These are phyloP conservation scores for Brachyptera risi DNA, from an alignment of 2,888 invertebrate species.

Conservation along the genomic window DNA sequence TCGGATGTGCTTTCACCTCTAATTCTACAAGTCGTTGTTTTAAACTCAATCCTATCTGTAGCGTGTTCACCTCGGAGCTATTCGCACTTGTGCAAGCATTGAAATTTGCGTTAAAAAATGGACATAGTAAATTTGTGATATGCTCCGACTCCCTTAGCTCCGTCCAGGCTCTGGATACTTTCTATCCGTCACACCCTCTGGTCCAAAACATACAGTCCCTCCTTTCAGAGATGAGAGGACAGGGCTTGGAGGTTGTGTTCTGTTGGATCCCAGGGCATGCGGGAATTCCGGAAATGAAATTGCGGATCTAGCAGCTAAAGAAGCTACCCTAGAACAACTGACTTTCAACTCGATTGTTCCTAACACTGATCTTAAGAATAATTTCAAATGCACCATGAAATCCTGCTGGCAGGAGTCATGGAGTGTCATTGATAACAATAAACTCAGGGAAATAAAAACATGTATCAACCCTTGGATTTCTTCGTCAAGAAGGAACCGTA, in stretches of 20 bases:
- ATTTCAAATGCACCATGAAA: neutral
- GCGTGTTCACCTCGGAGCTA: no score
- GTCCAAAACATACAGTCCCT: no score
- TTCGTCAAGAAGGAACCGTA: neutral
- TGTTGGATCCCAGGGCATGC: no score
- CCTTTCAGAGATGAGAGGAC: no score
- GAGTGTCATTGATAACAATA: neutral
- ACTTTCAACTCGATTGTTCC: neutral
- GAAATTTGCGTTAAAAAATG: neutral
- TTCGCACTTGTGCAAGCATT: no score
- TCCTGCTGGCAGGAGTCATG: neutral
- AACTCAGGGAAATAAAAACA: neutral
- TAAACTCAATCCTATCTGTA: neutral
- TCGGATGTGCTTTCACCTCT: neutral
- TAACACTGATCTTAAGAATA: neutral
- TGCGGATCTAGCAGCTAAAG: no score
- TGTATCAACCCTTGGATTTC: neutral
- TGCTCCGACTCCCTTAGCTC: neutral
- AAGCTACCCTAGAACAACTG: no score
- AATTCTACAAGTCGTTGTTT: neutral
- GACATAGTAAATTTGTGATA: neutral
- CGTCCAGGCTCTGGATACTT: neutral
- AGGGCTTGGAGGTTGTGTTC: no score
- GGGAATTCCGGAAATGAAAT: no score
- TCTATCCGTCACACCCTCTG: neutral